Evolutionary conservation across 1,140 invertebrate species (phyloP), one percentile per base, ranked within the genome.

Genomic region (Mylabris phalerata): DNA sequence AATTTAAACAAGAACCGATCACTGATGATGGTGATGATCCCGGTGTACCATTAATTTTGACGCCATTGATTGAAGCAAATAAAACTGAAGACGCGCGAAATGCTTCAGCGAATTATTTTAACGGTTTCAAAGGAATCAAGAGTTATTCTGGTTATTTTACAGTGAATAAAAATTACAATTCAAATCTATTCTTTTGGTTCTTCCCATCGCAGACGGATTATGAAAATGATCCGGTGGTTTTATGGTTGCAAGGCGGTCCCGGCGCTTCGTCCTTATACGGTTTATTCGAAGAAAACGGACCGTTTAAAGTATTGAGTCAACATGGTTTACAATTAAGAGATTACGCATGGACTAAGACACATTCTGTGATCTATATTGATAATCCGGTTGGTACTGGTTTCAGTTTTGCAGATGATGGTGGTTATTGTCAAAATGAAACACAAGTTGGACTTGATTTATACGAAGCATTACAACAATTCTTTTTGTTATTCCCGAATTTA

Each of bases 361-460:
- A 89, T 68, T 85, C 85, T 59, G 71, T 93, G 58, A 71, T 93
- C 3, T 93, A 89, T 66, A 87, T 93, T 51, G 91, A 94, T 70
- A 92, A 90, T 73, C 92, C 92, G 3, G 90, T 91, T n/a, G 88
- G 88, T 9, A 85, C 88, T 43, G 87, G 87, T 2, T 89, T 80
- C 67, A 89, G 87, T 74, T 88, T 87, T 60, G 88, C 86, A 2
- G 78, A 83, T 19, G 19, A 19, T 9, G 74, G 73, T 11, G 82
- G 85, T 10, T 85, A 83, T 71, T 77, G 80, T n/a, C n/a, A n/a
- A n/a, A n/a, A n/a, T n/a, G n/a, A n/a, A n/a, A n/a, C n/a, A n/a
- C n/a, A n/a, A n/a, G n/a, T n/a, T n/a, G n/a, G n/a, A n/a, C n/a
- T n/a, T n/a, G n/a, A n/a, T n/a, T n/a, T n/a, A n/a, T n/a, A n/a